A percentile compares a stretch with the other conserved stretches of the same genome.
Evolutionary conservation across 2,113 vertebrate genomes (phyloP).

Genomic region (Sinocyclocheilus maitianheensis): DNA sequence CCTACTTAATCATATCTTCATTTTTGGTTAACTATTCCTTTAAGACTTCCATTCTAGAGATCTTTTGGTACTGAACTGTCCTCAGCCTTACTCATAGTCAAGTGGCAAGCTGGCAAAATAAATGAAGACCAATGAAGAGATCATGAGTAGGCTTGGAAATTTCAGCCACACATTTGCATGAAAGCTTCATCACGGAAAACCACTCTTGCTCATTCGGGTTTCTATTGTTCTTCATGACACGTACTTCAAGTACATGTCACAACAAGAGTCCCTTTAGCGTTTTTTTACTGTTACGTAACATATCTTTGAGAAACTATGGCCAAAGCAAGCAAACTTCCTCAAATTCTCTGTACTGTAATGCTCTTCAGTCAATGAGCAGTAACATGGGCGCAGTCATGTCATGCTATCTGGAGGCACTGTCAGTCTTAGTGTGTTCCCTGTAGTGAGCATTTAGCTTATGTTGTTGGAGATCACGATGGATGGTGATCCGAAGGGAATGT

Average conservation of each 20-base stretch:
- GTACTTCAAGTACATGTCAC: neutral
- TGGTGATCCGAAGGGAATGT: neutral
- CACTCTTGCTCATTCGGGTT: neutral
- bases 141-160: neutral
- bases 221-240: neutral
- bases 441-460: neutral
- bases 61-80: too few relatives aligned
- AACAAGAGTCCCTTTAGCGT: neutral
- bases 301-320: neutral
- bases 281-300: conserved; percentile 11
- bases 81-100: too few relatives aligned
- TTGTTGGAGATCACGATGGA: conserved; percentile 3
- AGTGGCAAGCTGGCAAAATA: neutral
- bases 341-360: neutral
- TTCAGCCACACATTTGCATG: neutral
- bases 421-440: neutral
- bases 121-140: neutral
- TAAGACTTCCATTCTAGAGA: too few relatives aligned
- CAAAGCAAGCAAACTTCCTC: neutral
- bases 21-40: too few relatives aligned
- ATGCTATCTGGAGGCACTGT: neutral
- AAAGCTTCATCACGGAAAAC: neutral
- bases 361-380: neutral
- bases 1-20: too few relatives aligned
- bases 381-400: neutral